A percentile compares a stretch with the other conserved stretches of the same genome.
Conservation (phyloP, 2,888 invertebrate genomes). For the Harpalus rubripes region DNA sequence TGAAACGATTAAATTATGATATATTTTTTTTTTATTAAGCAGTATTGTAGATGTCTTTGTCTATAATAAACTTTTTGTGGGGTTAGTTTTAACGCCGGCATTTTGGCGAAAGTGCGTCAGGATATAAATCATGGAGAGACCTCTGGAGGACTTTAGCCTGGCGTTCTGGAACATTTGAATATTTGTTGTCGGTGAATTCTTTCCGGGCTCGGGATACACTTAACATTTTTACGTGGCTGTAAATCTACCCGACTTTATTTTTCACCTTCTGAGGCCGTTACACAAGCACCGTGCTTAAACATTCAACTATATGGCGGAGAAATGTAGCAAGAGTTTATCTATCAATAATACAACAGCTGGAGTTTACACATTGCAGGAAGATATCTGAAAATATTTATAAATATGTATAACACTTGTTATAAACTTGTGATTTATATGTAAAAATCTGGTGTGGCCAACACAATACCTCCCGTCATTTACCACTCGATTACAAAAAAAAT, state of each 20-base stretch:
- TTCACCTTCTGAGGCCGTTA: constrained; percentile 26
- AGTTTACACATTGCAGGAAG: not conserved
- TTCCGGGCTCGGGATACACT: constrained; percentile 51
- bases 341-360: not conserved
- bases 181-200: not conserved
- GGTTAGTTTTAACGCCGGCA: not conserved
- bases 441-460: too few species aligned
- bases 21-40: too few species aligned
- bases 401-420: too few species aligned
- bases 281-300: not conserved
- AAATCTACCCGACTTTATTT: constrained; percentile 66
- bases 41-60: not conserved
- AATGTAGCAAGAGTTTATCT: constrained; percentile 1
- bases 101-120: not conserved
- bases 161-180: not conserved
- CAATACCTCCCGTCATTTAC: too few species aligned
- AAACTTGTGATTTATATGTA: too few species aligned
- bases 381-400: too few species aligned
- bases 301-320: constrained; percentile 5
- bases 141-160: not conserved
- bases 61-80: not conserved
- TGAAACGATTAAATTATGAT: too few species aligned
- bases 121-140: not conserved
- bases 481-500: too few species aligned
- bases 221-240: constrained; percentile 68